Evolutionary conservation across 2,888 invertebrate species (phyloP).

Genomic region (Nemotelus nigrinus): DNA sequence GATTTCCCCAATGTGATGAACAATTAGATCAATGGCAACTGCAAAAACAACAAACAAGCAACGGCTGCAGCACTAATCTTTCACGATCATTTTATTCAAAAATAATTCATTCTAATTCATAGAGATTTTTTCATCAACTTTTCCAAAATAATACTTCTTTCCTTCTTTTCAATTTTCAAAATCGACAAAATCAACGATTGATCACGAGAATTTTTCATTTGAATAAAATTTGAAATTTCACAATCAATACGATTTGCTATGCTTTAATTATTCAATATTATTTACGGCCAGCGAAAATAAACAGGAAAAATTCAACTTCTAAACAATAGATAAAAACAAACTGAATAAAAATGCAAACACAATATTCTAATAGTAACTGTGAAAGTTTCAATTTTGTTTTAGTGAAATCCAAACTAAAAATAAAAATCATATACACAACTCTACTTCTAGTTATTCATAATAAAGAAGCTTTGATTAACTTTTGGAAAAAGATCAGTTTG

Average conservation of each 20-base stretch:
- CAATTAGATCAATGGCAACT: conserved; percentile 99
- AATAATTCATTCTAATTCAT: conserved; percentile 24
- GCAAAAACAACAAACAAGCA: conserved; percentile 70
- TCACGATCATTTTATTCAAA: conserved; percentile 40
- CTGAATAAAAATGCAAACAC: conserved; percentile 41
- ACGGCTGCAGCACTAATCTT: conserved; percentile 53
- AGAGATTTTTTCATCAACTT: conserved; percentile 17
- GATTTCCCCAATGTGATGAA: conserved; percentile 98
- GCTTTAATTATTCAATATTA: conserved; percentile 4
- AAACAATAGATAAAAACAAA: conserved; percentile 17
- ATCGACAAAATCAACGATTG: conserved; percentile 46
- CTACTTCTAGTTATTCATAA: conserved; percentile 41
- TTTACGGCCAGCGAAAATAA: conserved; percentile 20
- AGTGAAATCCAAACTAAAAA: conserved; percentile 37
- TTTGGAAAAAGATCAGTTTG: background rate
- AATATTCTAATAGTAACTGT: conserved; percentile 35
- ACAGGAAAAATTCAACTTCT: conserved; percentile 6
- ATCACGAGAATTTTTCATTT: background rate
- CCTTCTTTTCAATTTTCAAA: conserved; percentile 36
- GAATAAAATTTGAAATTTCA: background rate
- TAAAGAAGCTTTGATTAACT: conserved; percentile 35
- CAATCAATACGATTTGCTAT: background rate
- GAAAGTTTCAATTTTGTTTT: conserved; percentile 26
- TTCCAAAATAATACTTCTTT: conserved; percentile 31
- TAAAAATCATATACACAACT: conserved; percentile 38